Percentiles rank a stretch among this genome's conserved stretches.
phyloP scores from a whole-genome alignment of 2,113 vertebrate genomes.

The Microcebus ravelobensis region DNA sequence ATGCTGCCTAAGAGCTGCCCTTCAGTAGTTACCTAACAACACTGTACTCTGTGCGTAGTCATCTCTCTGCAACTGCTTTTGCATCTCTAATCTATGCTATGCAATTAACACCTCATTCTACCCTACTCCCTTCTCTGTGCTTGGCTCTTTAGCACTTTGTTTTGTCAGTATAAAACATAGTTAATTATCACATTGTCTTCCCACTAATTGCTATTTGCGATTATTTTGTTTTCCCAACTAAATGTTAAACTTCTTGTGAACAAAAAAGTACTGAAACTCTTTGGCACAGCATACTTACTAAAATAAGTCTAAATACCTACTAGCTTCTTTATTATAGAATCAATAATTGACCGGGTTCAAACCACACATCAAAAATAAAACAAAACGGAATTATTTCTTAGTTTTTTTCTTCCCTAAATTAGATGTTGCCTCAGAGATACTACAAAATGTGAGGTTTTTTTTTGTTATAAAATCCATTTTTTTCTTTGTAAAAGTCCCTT shows the following conservation, averaged over 20 bases:
- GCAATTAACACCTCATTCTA: conserved; percentile 67
- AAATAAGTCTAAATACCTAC: background rate
- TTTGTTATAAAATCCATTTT: background rate
- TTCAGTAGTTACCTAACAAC: no score
- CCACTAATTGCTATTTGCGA: conserved; percentile 64
- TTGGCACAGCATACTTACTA: background rate
- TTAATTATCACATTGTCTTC: conserved; percentile 76
- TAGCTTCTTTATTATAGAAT: background rate
- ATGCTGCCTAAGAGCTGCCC: background rate
- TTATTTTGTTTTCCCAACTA: conserved; percentile 51
- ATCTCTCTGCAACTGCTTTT: background rate
- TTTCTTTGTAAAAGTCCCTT: background rate
- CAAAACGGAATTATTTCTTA: background rate
- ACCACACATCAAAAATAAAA: conserved; percentile 13
- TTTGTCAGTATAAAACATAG: conserved; percentile 55
- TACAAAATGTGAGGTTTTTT: background rate
- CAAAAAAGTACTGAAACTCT: conserved; percentile 32
- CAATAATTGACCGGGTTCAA: conserved; percentile 40
- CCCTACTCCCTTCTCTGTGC: conserved; percentile 1
- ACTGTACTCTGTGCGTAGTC: no score
- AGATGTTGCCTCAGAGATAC: background rate
- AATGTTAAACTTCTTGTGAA: conserved; percentile 55
- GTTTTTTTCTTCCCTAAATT: background rate
- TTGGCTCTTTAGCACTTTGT: conserved; percentile 43
- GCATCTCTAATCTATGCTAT: background rate